phyloP scores from a whole-genome alignment of 2,113 vertebrate species.

The Raja brachyura region DNA sequence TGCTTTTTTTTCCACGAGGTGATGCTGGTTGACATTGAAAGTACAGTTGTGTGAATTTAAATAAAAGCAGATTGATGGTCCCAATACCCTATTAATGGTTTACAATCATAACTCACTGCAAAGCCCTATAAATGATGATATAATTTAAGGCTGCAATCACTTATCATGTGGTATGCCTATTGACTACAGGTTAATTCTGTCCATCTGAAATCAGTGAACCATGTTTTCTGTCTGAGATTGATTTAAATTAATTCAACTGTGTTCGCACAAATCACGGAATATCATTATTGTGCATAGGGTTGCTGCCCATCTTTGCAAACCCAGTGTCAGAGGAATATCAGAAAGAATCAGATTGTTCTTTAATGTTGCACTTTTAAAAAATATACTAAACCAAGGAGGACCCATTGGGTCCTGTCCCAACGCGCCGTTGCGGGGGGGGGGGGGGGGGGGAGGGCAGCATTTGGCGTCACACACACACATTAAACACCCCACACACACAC shows the following conservation, averaged over 20 bases:
- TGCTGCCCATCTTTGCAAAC: background rate
- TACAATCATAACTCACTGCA: slow-evolving; percentile 5
- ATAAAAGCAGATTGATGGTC: background rate
- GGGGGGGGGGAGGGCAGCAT: no score
- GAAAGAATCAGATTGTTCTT: background rate
- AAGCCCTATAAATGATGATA: slow-evolving; percentile 7
- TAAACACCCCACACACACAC: no score
- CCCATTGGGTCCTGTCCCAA: no score
- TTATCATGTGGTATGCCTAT: background rate
- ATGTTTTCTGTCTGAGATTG: background rate
- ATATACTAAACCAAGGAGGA: no score
- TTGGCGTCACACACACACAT: no score
- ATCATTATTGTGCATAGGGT: background rate
- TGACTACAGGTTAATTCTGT: slow-evolving; percentile 31
- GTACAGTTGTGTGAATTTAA: slow-evolving; percentile 12
- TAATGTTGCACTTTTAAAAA: background rate
- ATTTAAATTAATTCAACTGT: slow-evolving; percentile 21
- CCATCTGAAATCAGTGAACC: slow-evolving; percentile 18
- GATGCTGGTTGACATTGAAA: slow-evolving; percentile 23
- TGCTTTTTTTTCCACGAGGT: background rate
- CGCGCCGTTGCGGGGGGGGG: no score
- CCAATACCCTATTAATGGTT: slow-evolving; percentile 23
- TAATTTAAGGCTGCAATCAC: background rate
- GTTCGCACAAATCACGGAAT: background rate
- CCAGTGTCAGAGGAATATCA: background rate